Conservation (phyloP, 2,797 vertebrate genomes). For the Anisognathus igniventris region DNA sequence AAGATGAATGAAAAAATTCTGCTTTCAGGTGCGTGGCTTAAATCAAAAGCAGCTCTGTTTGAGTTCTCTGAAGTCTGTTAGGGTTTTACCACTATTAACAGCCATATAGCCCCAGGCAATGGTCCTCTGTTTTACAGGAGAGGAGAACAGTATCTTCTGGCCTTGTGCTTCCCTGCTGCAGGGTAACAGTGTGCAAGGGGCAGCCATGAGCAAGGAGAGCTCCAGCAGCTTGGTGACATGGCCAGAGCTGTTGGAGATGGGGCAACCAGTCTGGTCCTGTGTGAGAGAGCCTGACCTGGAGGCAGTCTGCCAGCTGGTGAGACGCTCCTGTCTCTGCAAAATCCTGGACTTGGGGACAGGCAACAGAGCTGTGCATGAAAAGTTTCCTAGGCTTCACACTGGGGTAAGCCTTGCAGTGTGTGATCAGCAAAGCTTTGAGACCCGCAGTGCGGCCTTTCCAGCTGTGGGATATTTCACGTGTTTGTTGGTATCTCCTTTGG, state of each 20-base stretch:
- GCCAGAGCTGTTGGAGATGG: background rate
- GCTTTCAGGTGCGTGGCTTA: background rate
- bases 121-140: background rate
- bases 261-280: background rate
- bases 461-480: background rate
- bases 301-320: background rate
- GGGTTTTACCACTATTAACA: background rate
- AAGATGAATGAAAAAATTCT: conserved; percentile 1
- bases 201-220: background rate
- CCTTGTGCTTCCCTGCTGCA: background rate
- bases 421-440: background rate
- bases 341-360: background rate
- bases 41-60: conserved; percentile 28
- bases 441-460: background rate
- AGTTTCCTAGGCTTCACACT: background rate
- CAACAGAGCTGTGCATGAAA: background rate
- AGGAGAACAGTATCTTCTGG: background rate
- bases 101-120: background rate
- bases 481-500: background rate
- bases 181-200: background rate
- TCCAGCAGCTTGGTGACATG: background rate
- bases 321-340: fast-evolving
- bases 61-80: background rate
- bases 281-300: background rate
- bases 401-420: background rate